A percentile compares a stretch with the other conserved stretches of the same genome.
phyloP scores from a whole-genome alignment of 2,888 invertebrate species.

The Byasa hedistus region DNA sequence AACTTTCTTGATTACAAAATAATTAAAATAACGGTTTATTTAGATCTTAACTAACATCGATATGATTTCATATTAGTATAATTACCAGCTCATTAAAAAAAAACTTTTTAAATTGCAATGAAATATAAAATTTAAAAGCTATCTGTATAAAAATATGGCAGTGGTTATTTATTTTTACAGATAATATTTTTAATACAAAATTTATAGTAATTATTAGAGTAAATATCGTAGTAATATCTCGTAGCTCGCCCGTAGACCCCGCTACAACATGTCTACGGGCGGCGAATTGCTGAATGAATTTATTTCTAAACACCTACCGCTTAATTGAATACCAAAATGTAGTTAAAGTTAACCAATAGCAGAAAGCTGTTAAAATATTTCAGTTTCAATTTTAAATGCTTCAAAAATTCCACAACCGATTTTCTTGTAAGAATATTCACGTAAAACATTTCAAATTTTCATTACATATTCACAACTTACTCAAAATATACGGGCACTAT shows the following conservation, averaged over 20 bases:
- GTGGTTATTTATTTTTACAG: too few relatives aligned
- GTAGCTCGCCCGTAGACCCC: constrained; percentile 46
- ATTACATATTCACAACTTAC: not conserved
- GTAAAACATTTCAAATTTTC: not conserved
- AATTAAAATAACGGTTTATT: not conserved
- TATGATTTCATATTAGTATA: too few relatives aligned
- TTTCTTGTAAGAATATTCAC: not conserved
- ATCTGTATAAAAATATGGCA: too few relatives aligned
- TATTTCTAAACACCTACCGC: constrained; percentile 20
- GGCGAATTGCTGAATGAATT: constrained; percentile 45
- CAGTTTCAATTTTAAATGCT: not conserved
- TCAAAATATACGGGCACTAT: not conserved
- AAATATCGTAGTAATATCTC: constrained; percentile 15
- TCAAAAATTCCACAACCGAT: not conserved
- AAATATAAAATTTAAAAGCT: too few relatives aligned
- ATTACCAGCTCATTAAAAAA: too few relatives aligned
- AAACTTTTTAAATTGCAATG: too few relatives aligned
- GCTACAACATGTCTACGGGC: constrained; percentile 48
- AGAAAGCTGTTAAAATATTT: not conserved
- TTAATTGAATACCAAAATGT: constrained; percentile 20
- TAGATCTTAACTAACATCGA: not conserved
- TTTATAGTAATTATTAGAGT: not conserved
- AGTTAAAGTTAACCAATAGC: constrained; percentile 11
- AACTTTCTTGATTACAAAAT: not conserved
- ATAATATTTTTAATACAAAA: too few relatives aligned